phyloP scores from a whole-genome alignment of 2,888 invertebrate genomes.

The Elmis aenea region DNA sequence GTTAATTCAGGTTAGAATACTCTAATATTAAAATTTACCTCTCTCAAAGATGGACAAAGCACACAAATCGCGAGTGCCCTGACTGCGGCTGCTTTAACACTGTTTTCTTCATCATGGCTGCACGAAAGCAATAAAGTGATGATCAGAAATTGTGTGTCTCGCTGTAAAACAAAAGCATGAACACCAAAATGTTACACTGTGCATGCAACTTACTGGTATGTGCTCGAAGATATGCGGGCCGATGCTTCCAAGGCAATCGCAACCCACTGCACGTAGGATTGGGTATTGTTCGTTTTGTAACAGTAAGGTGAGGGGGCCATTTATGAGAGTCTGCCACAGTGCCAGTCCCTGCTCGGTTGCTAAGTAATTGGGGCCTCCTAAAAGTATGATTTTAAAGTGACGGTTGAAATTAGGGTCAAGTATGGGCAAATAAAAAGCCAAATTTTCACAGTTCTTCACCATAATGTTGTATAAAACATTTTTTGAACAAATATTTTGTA shows the following conservation, averaged over 20 bases:
- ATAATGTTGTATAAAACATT: too few relatives aligned
- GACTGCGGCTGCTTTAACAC: slow-evolving; percentile 73
- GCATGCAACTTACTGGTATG: slow-evolving; percentile 40
- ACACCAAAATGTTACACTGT: background rate
- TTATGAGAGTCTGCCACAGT: slow-evolving; percentile 63
- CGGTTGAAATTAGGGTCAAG: slow-evolving; percentile 3
- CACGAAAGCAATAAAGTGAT: slow-evolving; percentile 72
- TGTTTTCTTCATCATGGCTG: slow-evolving; percentile 66
- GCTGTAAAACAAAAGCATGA: slow-evolving; percentile 46
- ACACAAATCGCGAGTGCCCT: slow-evolving; percentile 77
- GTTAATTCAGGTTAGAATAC: slow-evolving; percentile 2
- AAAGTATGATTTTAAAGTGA: too few relatives aligned
- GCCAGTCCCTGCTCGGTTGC: slow-evolving; percentile 24
- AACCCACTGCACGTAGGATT: slow-evolving; percentile 55
- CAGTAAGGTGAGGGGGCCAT: slow-evolving; percentile 54
- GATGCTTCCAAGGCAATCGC: slow-evolving; percentile 80
- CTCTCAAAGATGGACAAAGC: slow-evolving; percentile 65
- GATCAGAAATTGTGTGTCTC: slow-evolving; percentile 63
- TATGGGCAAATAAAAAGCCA: slow-evolving; percentile 1
- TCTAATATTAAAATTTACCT: slow-evolving; percentile 47
- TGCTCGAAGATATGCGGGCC: slow-evolving; percentile 66
- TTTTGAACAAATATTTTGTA: too few relatives aligned
- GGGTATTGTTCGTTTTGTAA: slow-evolving; percentile 52
- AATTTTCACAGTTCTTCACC: too few relatives aligned
- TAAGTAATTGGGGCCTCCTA: slow-evolving; percentile 17